Percentiles rank a stretch among this genome's conserved stretches.
Evolutionary conservation across 2,113 vertebrate species (phyloP).

Genomic region (Calcarius ornatus): DNA sequence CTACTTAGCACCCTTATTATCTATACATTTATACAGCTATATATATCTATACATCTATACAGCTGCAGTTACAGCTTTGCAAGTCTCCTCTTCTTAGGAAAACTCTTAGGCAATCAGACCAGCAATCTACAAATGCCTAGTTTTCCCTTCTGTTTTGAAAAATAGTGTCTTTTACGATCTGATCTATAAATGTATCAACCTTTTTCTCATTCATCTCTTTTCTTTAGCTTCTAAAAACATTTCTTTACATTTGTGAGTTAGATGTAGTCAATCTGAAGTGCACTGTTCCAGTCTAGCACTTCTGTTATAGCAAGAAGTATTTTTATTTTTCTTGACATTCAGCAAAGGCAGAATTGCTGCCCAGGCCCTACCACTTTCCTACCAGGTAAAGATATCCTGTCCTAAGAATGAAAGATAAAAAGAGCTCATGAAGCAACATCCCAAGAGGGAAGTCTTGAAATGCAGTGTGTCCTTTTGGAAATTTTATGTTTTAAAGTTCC

Average conservation of each 20-base stretch:
- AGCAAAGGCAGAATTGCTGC: background rate
- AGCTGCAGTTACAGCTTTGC: background rate
- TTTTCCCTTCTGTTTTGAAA: background rate
- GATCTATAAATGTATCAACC: background rate
- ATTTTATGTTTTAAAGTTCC: background rate
- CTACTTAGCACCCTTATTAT: background rate
- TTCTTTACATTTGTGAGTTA: background rate
- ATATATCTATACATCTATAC: no score
- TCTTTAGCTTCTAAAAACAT: fast-evolving
- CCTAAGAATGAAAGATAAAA: background rate
- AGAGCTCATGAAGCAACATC: background rate
- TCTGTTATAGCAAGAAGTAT: background rate
- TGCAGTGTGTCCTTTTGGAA: background rate
- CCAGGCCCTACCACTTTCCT: background rate
- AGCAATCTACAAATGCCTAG: background rate
- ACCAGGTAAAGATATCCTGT: background rate
- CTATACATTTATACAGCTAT: no score
- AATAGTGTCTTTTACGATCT: background rate
- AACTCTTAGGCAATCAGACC: background rate
- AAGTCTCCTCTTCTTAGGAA: background rate
- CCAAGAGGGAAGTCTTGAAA: background rate
- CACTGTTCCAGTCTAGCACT: background rate
- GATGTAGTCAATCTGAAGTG: background rate
- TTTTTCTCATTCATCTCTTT: background rate
- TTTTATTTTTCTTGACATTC: background rate